These are phyloP conservation scores for Monochamus saltuarius DNA, from an alignment of 1,140 invertebrate species.

Conservation along the genomic window DNA sequence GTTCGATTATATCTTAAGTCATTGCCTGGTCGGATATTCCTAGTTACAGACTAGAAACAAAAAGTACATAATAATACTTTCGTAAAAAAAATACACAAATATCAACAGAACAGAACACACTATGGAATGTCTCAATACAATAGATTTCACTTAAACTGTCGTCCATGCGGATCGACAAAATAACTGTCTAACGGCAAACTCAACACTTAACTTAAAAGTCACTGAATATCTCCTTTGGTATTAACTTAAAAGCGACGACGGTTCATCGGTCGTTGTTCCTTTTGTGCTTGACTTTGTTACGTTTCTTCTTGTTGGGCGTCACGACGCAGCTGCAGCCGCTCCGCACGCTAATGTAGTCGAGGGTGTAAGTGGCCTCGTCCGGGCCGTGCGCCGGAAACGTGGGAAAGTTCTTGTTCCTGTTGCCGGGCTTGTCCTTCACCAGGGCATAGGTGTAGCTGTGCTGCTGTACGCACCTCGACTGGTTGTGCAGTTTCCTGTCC, in stretches of 20 bases:
- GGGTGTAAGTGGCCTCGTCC: constrained; percentile 56
- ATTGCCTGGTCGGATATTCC: neutral
- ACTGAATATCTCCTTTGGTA: constrained; percentile 26
- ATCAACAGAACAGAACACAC: constrained; percentile 1
- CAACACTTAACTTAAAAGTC: constrained; percentile 3
- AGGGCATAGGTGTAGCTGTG: constrained; percentile 85
- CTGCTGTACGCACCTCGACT: constrained; percentile 78
- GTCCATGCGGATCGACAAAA: neutral
- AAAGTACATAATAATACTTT: constrained; percentile 4
- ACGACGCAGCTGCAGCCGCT: constrained; percentile 82
- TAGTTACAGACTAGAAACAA: constrained; percentile 5
- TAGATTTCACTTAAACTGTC: neutral
- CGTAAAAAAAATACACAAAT: neutral
- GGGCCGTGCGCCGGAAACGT: constrained; percentile 57
- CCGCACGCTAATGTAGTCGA: constrained; percentile 80
- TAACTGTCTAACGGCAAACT: neutral
- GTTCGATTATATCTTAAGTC: too few relatives aligned
- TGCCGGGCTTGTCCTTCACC: constrained; percentile 56
- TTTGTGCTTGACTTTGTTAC: constrained; percentile 38
- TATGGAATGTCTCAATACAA: constrained; percentile 1
- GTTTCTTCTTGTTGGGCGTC: constrained; percentile 42
- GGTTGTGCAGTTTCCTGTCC: constrained; percentile 65
- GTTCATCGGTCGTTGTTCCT: constrained; percentile 13
- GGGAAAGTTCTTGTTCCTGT: constrained; percentile 53
- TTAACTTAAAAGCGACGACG: constrained; percentile 1